Base-by-base conservation (phyloP, 1,140 invertebrate genomes). In the Drosophila insularis region DNA sequence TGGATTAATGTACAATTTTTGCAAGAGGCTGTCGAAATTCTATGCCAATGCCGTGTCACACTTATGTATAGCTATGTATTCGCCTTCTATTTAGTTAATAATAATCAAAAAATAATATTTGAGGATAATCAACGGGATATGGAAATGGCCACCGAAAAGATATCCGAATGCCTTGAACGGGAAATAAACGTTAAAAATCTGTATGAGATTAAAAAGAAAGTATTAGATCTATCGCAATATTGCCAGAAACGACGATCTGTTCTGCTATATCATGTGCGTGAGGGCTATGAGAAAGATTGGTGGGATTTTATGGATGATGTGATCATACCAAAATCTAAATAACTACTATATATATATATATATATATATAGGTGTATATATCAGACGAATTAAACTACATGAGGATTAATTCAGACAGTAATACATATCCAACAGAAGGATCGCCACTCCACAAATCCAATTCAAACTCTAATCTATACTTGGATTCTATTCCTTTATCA, bases 51-150 rank as follows among this genome's bases (percentile, higher is more conserved):
- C 92, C 94, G 98, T 66, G 97, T 99, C 92, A 99, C 98, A 4
- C 94, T 99, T 7, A 99, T 99, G 98, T 99, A 98, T 93, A 99
- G 98, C 59, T 99, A 99, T 92, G 98, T 99, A 61, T 99, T 99
- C 94, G 99, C 98, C 75, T 99, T 98, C 93, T 99, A 99, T 92
- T 93, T 99, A 82, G 95, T 95, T 89, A 98, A 98, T 93, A 99
- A 98, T 93, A 99, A 99, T 93, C 98, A 99, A 92, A 98, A 98
- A 86, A 97, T 98, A 91, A 99, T 99, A 81, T 99, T 99, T 94
- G 98, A 99, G 94, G 98, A 98, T 90, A 99, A 99, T 94, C 99
- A 99, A 94, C 96, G 96, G 89, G 98, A 99, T 94, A 94, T 99
- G 71, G 98, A 99, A 93, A 96, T 96, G 86, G 98, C 98, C 59